Evolutionary conservation across 2,113 vertebrate genomes (phyloP).

Genomic region (Indicator maculatus): DNA sequence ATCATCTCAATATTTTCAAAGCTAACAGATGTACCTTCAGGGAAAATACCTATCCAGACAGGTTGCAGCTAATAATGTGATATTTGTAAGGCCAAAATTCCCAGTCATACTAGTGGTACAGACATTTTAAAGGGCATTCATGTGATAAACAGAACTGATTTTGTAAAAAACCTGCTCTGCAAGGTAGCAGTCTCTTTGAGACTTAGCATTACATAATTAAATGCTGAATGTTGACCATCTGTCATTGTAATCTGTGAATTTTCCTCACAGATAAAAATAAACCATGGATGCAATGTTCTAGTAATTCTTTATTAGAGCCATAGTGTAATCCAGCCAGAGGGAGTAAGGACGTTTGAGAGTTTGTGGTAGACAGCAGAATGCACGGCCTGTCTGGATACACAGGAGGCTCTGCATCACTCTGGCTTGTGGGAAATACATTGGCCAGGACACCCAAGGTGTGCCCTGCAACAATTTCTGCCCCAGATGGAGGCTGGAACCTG

Average conservation of each 20-base stretch:
- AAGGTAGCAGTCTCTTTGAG: conserved; percentile 39
- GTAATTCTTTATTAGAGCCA: neutral
- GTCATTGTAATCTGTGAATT: conserved; percentile 29
- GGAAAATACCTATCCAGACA: neutral
- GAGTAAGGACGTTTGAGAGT: neutral
- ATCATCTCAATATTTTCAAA: neutral
- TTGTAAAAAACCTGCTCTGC: conserved; percentile 14
- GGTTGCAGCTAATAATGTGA: neutral
- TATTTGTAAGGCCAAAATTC: conserved; percentile 19
- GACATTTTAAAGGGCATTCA: conserved; percentile 23
- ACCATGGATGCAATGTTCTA: neutral
- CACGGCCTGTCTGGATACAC: neutral
- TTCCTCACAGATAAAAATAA: conserved; percentile 39
- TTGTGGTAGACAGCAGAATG: neutral
- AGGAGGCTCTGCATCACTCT: neutral
- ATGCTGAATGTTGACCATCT: conserved; percentile 62
- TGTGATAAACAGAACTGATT: conserved; percentile 48
- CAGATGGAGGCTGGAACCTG: neutral
- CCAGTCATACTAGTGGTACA: neutral
- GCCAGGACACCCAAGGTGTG: neutral
- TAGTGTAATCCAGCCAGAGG: neutral
- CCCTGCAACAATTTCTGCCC: neutral
- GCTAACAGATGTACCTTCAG: neutral
- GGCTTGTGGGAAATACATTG: neutral
- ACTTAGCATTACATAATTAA: conserved; percentile 56